These are phyloP conservation scores for Turritopsis dohrnii DNA, from an alignment of 30 jellyfish, hydroid and myxozoan genomes.

Conservation along the genomic window DNA sequence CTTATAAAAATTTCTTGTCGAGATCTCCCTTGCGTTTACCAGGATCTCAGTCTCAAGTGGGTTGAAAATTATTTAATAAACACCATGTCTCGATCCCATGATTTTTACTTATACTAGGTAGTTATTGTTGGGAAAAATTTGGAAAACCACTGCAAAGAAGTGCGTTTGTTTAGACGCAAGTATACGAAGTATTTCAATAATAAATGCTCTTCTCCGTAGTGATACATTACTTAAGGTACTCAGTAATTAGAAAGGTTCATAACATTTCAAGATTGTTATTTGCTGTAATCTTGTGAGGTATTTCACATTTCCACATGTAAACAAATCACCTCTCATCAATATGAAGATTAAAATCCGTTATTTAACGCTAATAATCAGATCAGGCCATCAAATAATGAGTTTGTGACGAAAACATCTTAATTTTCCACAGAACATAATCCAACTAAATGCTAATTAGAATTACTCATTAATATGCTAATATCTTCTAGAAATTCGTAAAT, in stretches of 20 bases:
- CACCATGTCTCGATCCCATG: too few relatives aligned
- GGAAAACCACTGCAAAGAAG: too few relatives aligned
- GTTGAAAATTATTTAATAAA: too few relatives aligned
- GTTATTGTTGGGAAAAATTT: too few relatives aligned
- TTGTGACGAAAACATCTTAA: background rate
- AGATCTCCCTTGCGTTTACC: too few relatives aligned
- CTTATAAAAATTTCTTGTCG: too few relatives aligned
- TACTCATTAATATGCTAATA: background rate
- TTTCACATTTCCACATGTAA: background rate
- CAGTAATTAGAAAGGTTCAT: background rate
- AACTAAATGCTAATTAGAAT: background rate
- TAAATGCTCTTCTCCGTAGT: too few relatives aligned
- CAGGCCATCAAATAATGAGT: background rate
- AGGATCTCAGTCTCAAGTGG: too few relatives aligned
- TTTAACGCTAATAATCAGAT: background rate
- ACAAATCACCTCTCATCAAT: background rate
- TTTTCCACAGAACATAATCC: background rate
- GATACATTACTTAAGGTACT: too few relatives aligned
- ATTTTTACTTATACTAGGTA: too few relatives aligned
- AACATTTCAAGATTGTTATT: background rate
- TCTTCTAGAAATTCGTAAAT: background rate
- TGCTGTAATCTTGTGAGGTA: background rate
- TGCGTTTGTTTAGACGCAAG: too few relatives aligned
- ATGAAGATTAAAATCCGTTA: background rate
- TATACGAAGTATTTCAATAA: too few relatives aligned